Percentiles rank a stretch among this genome's conserved stretches.
phyloP scores from a whole-genome alignment of 2,888 invertebrate genomes.

The Caenorhabditis auriculariae region DNA sequence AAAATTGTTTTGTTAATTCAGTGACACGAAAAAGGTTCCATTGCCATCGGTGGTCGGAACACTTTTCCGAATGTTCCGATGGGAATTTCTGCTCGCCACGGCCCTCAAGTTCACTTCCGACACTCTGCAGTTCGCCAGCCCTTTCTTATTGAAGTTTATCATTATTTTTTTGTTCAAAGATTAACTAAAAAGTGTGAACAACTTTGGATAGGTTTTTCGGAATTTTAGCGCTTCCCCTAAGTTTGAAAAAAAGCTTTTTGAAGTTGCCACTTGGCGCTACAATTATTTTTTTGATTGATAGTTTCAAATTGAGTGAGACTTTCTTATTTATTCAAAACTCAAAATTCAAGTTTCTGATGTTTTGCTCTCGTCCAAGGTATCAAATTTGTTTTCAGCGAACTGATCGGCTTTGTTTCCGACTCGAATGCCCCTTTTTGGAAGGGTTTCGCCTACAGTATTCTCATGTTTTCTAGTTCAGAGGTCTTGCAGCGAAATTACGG shows the following conservation, averaged over 20 bases:
- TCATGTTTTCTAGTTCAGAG: conserved; percentile 63
- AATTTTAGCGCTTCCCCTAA: not conserved
- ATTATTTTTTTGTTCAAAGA: not conserved
- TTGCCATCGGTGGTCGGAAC: conserved; percentile 82
- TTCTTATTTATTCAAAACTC: not conserved
- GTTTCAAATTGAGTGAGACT: not conserved
- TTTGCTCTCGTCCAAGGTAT: no score
- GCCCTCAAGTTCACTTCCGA: conserved; percentile 53
- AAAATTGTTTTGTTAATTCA: not conserved
- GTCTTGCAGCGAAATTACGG: not conserved
- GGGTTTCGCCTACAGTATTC: conserved; percentile 53
- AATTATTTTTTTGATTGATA: not conserved
- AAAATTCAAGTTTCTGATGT: not conserved
- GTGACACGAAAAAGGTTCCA: conserved; percentile 10
- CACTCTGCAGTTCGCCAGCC: conserved; percentile 81
- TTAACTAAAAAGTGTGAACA: no score
- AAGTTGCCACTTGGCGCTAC: not conserved
- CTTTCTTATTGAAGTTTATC: conserved; percentile 76
- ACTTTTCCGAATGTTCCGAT: conserved; percentile 82
- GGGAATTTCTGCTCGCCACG: conserved; percentile 82
- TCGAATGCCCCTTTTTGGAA: conserved; percentile 51
- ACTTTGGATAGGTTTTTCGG: no score
- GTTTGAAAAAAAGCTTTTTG: conserved; percentile 3
- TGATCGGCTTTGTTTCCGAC: conserved; percentile 64
- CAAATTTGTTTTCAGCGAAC: conserved; percentile 58